Percentiles rank a stretch among this genome's conserved stretches.
phyloP scores from a whole-genome alignment of 2,113 vertebrate species.

The Aepyceros melampus region DNA sequence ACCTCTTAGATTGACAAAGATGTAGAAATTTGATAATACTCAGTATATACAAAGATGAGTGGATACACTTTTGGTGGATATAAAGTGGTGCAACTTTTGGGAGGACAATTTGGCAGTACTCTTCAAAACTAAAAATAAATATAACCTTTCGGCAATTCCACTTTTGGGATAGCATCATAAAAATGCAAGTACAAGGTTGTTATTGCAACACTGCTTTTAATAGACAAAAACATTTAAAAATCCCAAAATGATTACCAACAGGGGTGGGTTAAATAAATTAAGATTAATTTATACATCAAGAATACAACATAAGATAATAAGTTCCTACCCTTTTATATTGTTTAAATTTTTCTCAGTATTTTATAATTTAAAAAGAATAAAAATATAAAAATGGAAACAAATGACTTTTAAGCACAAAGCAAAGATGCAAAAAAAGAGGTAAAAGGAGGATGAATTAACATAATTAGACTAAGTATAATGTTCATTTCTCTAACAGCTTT shows the following conservation, averaged over 20 bases:
- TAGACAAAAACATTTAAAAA: not conserved
- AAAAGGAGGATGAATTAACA: not conserved
- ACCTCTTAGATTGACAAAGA: not conserved
- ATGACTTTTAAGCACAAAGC: not conserved
- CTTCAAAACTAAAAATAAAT: not conserved
- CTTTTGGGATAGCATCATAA: not conserved
- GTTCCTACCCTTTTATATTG: not conserved
- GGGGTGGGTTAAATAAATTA: not conserved
- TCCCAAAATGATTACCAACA: not conserved
- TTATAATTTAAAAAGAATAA: conserved; percentile 32
- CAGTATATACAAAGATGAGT: not conserved
- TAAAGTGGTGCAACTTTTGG: not conserved
- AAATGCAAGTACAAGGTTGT: not conserved
- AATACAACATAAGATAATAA: not conserved
- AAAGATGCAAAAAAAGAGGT: not conserved
- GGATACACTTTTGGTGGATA: not conserved
- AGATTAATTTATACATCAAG: conserved; percentile 13
- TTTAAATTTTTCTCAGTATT: not conserved
- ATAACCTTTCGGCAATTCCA: not conserved
- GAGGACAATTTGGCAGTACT: not conserved
- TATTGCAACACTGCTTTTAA: not conserved
- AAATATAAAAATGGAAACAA: not conserved
- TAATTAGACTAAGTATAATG: conserved; percentile 17
- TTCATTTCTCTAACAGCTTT: conserved; percentile 35
- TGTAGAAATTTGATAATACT: not conserved